phyloP scores from a whole-genome alignment of 1,140 invertebrate species.

The Platorchestia sp. region DNA sequence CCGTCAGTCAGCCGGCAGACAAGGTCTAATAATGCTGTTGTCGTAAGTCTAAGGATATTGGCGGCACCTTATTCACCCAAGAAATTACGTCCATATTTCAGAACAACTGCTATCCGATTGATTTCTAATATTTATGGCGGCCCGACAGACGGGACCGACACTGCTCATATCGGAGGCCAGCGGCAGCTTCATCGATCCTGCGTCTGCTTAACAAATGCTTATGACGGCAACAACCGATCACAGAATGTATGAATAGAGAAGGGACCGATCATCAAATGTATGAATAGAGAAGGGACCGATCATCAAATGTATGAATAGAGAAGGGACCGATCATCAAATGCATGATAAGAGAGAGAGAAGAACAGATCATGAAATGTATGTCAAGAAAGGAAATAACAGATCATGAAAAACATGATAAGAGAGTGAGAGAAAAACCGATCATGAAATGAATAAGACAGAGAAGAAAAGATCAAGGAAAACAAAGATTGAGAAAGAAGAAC shows the following conservation, averaged over 20 bases:
- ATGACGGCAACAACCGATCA: not conserved
- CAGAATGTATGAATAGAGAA: not conserved
- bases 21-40: conserved; percentile 18
- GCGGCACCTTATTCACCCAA: conserved; percentile 39
- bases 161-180: not conserved
- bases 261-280: not conserved
- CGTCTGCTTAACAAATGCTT: not conserved
- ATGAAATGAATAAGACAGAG: no score
- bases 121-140: conserved; percentile 45
- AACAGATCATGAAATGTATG: no score
- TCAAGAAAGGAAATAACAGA: no score
- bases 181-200: not conserved
- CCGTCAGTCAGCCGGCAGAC: not conserved
- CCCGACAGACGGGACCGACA: not conserved
- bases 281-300: not conserved
- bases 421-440: no score
- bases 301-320: not conserved
- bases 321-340: not conserved
- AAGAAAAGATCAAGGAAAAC: no score
- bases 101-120: conserved; percentile 51
- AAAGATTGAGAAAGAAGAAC: no score
- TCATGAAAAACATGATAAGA: no score
- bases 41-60: conserved; percentile 11
- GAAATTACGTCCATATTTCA: conserved; percentile 54
- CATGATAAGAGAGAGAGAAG: not conserved